Base-by-base conservation (phyloP, 2,113 vertebrate genomes). In the Triplophysa siluroides region DNA sequence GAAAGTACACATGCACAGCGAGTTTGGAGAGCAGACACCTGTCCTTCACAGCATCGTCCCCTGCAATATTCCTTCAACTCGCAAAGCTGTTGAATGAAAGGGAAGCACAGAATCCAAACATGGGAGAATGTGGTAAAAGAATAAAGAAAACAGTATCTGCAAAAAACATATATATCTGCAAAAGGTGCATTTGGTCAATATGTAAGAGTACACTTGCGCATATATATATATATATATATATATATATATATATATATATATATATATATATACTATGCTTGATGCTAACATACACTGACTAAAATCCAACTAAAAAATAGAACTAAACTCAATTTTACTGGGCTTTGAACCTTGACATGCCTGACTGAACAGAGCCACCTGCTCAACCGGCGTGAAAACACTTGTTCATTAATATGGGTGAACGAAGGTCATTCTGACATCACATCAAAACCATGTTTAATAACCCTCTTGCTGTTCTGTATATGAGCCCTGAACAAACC, bases 11-110 rank as follows among this genome's bases (percentile, higher is more conserved):
- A 74, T 45, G 56, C 54, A 56, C 11, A 75, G 21, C 8, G 47
- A 75, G 41, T 75, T 41, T 62, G 33, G 58, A 52, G 67, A 71
- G 65, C 47, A 70, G 52, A 70, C 11, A 79, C 38, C 66, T 69
- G 78, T 63, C 26, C 64, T 45, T 67, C n/a, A 52, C 26, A 63
- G 73, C 6, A 14, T 11, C 38, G 1, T 14, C 2, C 41, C 21
- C 10, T 45, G 41, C 16, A 2, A 60, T 63, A 19, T 26, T 63
- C 13, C 71, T 43, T 62, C 38, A 74, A 47, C 60, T 16, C 16
- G 23, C 54, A 1, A 14, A 74, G n/a, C 71, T 24, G 26, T 18
- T 72, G 52, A 72, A 72, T 72, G 12, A 58, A 58, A 54, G 12
- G n/a, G 38, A 70, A 50, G 7, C 13, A 41, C 54, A 58, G 3